These are phyloP conservation scores for Brachionus rotundiformis DNA, from an alignment of 1,140 invertebrate genomes.

Conservation along the genomic window DNA sequence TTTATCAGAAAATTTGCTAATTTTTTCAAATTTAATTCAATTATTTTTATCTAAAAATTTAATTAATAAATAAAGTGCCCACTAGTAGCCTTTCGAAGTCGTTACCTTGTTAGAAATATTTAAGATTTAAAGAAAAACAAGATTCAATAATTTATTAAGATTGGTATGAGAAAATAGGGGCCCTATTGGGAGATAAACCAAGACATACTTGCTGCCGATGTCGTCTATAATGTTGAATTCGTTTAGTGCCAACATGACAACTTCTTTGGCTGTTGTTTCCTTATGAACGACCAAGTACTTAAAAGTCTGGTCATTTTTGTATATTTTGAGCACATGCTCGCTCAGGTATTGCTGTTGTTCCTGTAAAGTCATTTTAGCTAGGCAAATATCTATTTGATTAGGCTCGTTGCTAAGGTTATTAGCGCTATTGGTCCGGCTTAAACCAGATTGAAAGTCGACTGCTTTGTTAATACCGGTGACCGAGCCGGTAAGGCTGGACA, in stretches of 20 bases:
- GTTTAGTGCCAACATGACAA: slow-evolving; percentile 92
- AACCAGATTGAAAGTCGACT: background rate
- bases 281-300: slow-evolving; percentile 96
- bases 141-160: no score
- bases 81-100: no score
- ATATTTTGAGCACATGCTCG: slow-evolving; percentile 91
- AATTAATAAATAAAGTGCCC: no score
- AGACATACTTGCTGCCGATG: slow-evolving; percentile 66
- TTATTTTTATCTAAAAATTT: no score
- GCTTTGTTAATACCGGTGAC: slow-evolving; percentile 61
- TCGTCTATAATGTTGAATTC: slow-evolving; percentile 94
- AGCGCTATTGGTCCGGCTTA: slow-evolving; percentile 68
- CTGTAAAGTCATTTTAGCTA: slow-evolving; percentile 55
- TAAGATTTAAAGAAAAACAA: no score
- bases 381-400: background rate
- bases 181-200: no score
- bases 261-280: slow-evolving; percentile 94
- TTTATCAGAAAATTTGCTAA: no score
- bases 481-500: slow-evolving; percentile 56
- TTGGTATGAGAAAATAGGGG: no score
- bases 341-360: slow-evolving; percentile 76
- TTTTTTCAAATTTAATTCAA: no score
- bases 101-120: no score
- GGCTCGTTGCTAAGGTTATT: slow-evolving; percentile 73
- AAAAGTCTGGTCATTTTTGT: slow-evolving; percentile 89